Percentiles rank a stretch among this genome's conserved stretches.
phyloP scores from a whole-genome alignment of 2,888 invertebrate genomes.

The Megalurothrips usitatus region DNA sequence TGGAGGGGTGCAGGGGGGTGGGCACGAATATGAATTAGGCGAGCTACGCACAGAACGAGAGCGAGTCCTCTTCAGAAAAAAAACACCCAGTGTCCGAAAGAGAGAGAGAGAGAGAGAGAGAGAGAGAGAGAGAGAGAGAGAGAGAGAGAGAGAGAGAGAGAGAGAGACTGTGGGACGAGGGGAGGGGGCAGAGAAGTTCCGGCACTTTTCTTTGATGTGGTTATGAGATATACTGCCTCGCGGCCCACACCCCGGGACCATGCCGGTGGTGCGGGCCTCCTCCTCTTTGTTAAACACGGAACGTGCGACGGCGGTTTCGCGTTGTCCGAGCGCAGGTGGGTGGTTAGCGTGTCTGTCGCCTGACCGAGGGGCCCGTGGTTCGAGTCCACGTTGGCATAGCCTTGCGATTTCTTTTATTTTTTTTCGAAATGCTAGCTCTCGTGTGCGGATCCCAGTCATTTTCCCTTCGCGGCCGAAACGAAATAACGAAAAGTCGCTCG shows the following conservation, averaged over 20 bases:
- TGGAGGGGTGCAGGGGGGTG: no score
- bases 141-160: background rate
- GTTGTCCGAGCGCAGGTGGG: background rate
- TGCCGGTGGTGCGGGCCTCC: no score
- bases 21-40: background rate
- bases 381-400: background rate
- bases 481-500: no score
- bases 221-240: background rate
- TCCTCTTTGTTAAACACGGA: background rate
- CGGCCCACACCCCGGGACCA: no score
- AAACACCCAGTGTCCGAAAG: no score
- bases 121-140: background rate
- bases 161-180: background rate
- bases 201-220: background rate
- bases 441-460: no score
- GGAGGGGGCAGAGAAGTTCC: background rate
- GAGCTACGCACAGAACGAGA: no score
- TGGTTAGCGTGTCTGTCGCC: background rate
- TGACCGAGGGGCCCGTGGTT: background rate
- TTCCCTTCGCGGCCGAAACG: no score
- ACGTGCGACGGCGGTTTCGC: background rate
- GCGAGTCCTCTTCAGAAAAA: no score
- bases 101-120: no score
- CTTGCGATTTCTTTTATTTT: background rate
- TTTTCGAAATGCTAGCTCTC: no score